These are phyloP conservation scores for Sipha maydis DNA, from an alignment of 2,888 invertebrate species.

Conservation along the genomic window DNA sequence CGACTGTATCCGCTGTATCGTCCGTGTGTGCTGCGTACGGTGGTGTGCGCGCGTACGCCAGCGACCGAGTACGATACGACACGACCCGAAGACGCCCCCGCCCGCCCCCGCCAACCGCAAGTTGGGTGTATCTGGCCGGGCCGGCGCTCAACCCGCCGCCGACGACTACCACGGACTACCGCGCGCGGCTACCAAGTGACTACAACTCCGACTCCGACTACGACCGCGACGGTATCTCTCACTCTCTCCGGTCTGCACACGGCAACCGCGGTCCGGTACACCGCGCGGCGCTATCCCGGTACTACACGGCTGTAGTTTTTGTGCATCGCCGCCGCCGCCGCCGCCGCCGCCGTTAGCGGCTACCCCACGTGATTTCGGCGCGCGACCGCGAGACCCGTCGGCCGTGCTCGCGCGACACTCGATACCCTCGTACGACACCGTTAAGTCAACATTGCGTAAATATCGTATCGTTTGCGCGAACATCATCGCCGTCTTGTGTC, in stretches of 20 bases:
- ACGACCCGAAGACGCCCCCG: constrained; percentile 55
- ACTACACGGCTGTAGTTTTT: constrained; percentile 25
- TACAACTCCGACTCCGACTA: not conserved
- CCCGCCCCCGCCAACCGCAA: constrained; percentile 45
- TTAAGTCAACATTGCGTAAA: not conserved
- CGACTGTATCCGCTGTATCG: not conserved
- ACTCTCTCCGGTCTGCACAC: constrained; percentile 32
- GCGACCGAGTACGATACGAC: constrained; percentile 44
- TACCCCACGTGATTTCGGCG: constrained; percentile 60
- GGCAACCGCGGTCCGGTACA: constrained; percentile 8
- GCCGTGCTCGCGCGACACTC: not conserved
- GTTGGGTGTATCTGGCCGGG: constrained; percentile 56
- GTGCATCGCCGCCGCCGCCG: constrained; percentile 25
- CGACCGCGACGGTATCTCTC: constrained; percentile 39
- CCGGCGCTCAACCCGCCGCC: constrained; percentile 44
- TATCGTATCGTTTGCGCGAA: too few relatives aligned
- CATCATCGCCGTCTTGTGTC: not conserved
- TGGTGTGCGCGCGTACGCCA: not conserved
- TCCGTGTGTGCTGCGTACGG: not conserved
- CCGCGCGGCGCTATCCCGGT: constrained; percentile 33
- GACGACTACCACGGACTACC: not conserved
- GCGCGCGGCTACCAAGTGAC: not conserved
- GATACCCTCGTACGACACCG: constrained; percentile 5
- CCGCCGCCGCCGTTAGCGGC: constrained; percentile 37
- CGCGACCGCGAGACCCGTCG: constrained; percentile 15